Evolutionary conservation across 2,113 vertebrate species (phyloP), one percentile per base, ranked within the genome.

Genomic region (Calcarius ornatus): DNA sequence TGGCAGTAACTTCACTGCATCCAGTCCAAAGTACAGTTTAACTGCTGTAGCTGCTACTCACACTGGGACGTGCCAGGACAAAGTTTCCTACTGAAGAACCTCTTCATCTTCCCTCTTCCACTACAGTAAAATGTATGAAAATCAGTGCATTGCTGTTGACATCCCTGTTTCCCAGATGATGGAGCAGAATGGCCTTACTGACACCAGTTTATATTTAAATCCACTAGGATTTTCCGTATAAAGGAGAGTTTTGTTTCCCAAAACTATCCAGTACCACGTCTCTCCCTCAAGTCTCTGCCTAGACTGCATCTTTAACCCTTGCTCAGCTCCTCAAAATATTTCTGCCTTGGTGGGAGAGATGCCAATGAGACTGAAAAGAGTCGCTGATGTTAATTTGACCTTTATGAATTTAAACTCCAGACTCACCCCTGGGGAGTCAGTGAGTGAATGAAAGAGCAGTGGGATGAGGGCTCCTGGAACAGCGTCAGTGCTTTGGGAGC

Each of bases 391-490:
- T 91, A 82, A 91, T 92, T 76, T 65, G 83, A 97, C 94, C 86
- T 97, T 96, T 86, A 81, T 57, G 64, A 85, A 82, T 95, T 84
- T 54, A 54, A 70, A 94, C 85, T 75, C 27, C 69, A 90, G 94
- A 77, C 63, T 82, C 50, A 56, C 30, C 91, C 78, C 37, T 18
- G n/a, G 42, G 57, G 38, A 86, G 45, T 60, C 47, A 50, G 28
- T 12, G 45, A 72, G 47, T 80, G 95, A 66, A 77, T 57, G 68
- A 59, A 81, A 25, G 17, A n/a, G 35, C 90, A 51, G 69, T 2
- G 3, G 69, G 87, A 66, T 0, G 0, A 20, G 48, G 43, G 30
- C 6, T 35, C 40, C 78, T 23, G 85, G 63, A 68, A 63, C 56
- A 56, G 48, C 0, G 0, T 23, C 60, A 86, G 78, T 0, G 0